A percentile compares a stretch with the other conserved stretches of the same genome.
phyloP scores from a whole-genome alignment of 2,888 invertebrate genomes.

The Tiliacea citrago region DNA sequence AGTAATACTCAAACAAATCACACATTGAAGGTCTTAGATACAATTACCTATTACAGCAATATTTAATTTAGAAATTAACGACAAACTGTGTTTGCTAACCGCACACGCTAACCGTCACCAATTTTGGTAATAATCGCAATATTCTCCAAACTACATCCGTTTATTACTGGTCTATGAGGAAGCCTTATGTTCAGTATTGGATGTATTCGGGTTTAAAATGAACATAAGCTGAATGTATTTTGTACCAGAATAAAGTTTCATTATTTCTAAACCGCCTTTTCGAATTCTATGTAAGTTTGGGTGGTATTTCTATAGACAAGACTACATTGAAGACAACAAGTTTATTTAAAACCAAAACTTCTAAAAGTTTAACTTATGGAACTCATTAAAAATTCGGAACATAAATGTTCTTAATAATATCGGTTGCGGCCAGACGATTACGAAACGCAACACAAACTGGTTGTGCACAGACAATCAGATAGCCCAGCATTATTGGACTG shows the following conservation, averaged over 20 bases:
- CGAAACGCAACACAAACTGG: constrained; percentile 57
- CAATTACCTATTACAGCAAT: constrained; percentile 37
- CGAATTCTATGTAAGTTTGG: background rate
- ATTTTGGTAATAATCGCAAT: constrained; percentile 16
- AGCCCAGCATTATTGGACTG: constrained; percentile 49
- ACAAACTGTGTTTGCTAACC: constrained; percentile 11
- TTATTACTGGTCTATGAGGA: background rate
- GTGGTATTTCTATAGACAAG: background rate
- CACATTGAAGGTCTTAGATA: constrained; percentile 32
- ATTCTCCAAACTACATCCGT: background rate
- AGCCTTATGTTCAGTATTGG: background rate
- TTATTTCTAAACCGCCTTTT: background rate
- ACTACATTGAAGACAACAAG: background rate
- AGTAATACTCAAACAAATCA: constrained; percentile 28
- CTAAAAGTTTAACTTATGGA: background rate
- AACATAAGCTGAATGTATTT: background rate
- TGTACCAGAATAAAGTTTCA: background rate
- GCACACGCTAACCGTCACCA: background rate
- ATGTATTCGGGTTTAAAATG: background rate
- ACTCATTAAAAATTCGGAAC: constrained; percentile 32
- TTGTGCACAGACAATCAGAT: constrained; percentile 67
- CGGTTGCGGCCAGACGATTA: constrained; percentile 35
- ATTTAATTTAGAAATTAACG: constrained; percentile 33
- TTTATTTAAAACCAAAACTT: background rate
- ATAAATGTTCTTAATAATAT: constrained; percentile 18